Evolutionary conservation across 2,113 vertebrate species (phyloP).

Genomic region (Sorex fumeus): DNA sequence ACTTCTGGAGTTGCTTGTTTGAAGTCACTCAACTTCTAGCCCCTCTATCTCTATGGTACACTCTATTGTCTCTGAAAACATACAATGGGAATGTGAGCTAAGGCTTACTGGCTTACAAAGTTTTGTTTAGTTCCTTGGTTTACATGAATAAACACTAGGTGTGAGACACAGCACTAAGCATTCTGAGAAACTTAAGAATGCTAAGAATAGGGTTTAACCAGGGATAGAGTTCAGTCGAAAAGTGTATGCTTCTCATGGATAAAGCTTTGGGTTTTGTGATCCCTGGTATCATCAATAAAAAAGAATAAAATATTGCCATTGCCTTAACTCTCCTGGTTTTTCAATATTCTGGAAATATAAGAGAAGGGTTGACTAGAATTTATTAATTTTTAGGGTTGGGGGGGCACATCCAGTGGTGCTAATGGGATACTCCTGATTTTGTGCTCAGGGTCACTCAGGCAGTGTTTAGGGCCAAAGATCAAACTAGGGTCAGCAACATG

Average conservation of each 20-base stretch:
- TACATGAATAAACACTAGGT: slow-evolving; percentile 18
- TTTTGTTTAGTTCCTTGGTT: slow-evolving; percentile 42
- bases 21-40: slow-evolving; percentile 41
- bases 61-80: slow-evolving; percentile 14
- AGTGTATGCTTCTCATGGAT: too few relatives aligned
- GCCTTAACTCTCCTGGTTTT: slow-evolving; percentile 36
- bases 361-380: not conserved
- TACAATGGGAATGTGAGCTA: not conserved
- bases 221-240: too few relatives aligned
- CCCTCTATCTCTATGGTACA: not conserved
- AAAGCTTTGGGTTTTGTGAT: too few relatives aligned
- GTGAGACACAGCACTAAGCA: slow-evolving; percentile 4
- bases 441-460: too few relatives aligned
- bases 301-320: not conserved
- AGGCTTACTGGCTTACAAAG: not conserved
- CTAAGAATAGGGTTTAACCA: too few relatives aligned
- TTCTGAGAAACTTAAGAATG: not conserved
- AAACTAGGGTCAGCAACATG: too few relatives aligned
- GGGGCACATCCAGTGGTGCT: too few relatives aligned
- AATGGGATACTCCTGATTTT: too few relatives aligned
- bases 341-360: slow-evolving; percentile 48
- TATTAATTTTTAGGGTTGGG: too few relatives aligned
- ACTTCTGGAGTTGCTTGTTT: slow-evolving; percentile 11
- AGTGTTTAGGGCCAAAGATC: too few relatives aligned
- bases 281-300: not conserved